phyloP scores from a whole-genome alignment of 2,888 invertebrate genomes.

The Sepiola atlantica region DNA sequence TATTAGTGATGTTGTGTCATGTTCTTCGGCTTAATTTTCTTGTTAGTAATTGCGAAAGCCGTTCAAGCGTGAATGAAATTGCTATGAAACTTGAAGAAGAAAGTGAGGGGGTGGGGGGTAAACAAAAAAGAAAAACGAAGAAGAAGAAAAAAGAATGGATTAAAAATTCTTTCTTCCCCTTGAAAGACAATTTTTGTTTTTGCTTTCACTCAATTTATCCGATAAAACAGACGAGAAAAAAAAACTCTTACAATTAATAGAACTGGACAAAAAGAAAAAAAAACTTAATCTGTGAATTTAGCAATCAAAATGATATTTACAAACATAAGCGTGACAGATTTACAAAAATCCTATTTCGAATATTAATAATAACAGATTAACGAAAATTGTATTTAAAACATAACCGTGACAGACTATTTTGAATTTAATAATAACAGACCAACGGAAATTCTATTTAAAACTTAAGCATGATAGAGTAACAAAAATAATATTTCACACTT shows the following conservation, averaged over 20 bases:
- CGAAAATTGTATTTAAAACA: no score
- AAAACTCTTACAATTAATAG: not conserved
- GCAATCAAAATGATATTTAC: no score
- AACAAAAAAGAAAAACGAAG: not conserved
- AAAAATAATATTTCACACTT: no score
- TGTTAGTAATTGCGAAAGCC: not conserved
- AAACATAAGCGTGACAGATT: no score
- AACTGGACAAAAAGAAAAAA: not conserved
- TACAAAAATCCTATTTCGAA: no score
- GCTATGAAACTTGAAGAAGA: not conserved
- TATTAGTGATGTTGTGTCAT: not conserved
- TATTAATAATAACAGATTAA: no score
- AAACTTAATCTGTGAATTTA: no score
- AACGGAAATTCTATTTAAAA: no score
- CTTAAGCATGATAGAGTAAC: no score
- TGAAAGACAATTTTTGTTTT: not conserved
- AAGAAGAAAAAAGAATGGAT: not conserved
- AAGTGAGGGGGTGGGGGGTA: not conserved
- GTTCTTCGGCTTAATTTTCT: not conserved
- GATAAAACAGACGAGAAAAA: not conserved
- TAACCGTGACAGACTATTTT: no score
- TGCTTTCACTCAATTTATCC: not conserved
- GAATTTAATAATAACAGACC: no score
- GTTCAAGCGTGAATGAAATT: not conserved
- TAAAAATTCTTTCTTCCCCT: not conserved